phyloP scores from a whole-genome alignment of 2,113 vertebrate species.

The Uria lomvia region DNA sequence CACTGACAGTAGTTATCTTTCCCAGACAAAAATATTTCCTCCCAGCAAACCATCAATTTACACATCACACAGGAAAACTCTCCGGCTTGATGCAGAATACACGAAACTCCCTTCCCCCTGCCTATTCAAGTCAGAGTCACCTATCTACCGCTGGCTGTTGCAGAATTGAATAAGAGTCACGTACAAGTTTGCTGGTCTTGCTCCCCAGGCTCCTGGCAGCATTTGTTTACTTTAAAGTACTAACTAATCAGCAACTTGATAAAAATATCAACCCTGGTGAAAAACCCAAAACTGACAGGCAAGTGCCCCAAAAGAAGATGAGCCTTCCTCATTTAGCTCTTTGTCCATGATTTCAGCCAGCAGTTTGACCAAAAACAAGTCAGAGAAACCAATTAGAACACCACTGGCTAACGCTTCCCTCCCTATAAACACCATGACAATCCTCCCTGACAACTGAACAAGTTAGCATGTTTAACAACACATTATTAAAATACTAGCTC shows the following conservation, averaged over 20 bases:
- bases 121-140: neutral
- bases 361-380: neutral
- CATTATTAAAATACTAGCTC: neutral
- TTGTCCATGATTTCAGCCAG: fast-evolving
- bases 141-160: neutral
- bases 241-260: neutral
- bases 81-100: neutral
- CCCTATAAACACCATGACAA: neutral
- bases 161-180: fast-evolving
- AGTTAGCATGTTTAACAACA: neutral
- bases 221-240: neutral
- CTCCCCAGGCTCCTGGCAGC: neutral
- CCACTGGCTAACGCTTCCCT: neutral
- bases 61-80: neutral
- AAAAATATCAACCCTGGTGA: neutral
- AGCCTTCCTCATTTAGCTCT: neutral
- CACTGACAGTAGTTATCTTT: neutral
- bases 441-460: neutral
- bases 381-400: neutral
- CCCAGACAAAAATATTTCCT: neutral
- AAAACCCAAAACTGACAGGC: neutral
- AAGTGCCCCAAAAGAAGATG: neutral
- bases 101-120: neutral
- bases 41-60: neutral
- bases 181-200: neutral